These are phyloP conservation scores for Cliona cf. orientalis DNA, from an alignment of 37 sponge, comb jelly and placozoan species.

Conservation along the genomic window DNA sequence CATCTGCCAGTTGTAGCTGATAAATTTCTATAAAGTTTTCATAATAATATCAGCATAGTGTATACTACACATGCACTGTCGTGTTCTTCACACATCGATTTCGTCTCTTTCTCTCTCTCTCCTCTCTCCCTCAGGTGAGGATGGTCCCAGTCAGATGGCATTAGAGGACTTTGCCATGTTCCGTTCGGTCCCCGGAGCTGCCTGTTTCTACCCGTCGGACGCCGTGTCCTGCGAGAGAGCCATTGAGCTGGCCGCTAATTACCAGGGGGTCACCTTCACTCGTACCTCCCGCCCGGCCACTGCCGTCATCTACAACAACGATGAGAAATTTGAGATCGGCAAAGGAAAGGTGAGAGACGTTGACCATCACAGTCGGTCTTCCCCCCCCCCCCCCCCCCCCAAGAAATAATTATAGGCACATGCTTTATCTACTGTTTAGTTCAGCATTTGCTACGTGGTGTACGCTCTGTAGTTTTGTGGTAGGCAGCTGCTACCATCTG, in stretches of 20 bases:
- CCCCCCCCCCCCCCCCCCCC: background rate
- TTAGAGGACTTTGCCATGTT: slow-evolving; percentile 98
- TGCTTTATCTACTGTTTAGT: too few species aligned
- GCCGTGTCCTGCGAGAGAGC: slow-evolving; percentile 97
- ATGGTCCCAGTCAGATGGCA: slow-evolving; percentile 99
- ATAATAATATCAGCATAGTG: background rate
- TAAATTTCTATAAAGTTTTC: too few species aligned
- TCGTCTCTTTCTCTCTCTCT: background rate
- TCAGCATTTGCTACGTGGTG: too few species aligned
- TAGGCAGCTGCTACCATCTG: too few species aligned
- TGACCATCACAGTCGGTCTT: too few species aligned
- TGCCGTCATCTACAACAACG: slow-evolving; percentile 82
- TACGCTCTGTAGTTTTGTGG: too few species aligned
- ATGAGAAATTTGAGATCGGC: slow-evolving; percentile 96
- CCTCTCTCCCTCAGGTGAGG: slow-evolving; percentile 78
- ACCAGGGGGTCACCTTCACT: slow-evolving; percentile 92
- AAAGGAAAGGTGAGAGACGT: slow-evolving; percentile 87
- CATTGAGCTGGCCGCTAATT: slow-evolving; percentile 95
- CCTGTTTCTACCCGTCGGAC: slow-evolving; percentile 97
- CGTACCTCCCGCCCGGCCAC: slow-evolving; percentile 93
- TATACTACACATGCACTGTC: slow-evolving; percentile 6
- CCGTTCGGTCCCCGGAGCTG: slow-evolving; percentile 84
- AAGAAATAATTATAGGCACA: too few species aligned
- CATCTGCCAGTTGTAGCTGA: too few species aligned
- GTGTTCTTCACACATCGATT: background rate